These are phyloP conservation scores for Apaloderma vittatum DNA, from an alignment of 2,113 vertebrate genomes.

Conservation along the genomic window DNA sequence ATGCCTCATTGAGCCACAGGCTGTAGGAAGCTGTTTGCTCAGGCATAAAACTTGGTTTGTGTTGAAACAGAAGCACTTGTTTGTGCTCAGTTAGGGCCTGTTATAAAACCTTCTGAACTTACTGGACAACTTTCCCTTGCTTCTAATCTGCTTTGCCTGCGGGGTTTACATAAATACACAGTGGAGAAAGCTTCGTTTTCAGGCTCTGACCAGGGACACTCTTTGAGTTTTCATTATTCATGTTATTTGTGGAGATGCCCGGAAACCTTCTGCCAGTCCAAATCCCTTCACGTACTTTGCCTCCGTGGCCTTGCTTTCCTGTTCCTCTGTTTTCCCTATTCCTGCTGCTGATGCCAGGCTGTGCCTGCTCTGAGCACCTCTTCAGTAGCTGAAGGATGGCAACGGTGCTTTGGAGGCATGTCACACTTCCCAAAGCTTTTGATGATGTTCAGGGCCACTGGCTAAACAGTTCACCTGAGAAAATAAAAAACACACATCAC, in stretches of 20 bases:
- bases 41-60: not conserved
- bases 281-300: not conserved
- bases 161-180: not conserved
- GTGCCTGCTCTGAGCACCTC: not conserved
- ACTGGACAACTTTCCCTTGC: not conserved
- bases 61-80: not conserved
- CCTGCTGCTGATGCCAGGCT: not conserved
- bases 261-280: not conserved
- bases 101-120: not conserved
- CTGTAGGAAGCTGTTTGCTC: constrained; percentile 13
- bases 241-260: not conserved
- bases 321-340: not conserved
- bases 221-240: not conserved
- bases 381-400: not conserved
- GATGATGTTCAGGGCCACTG: not conserved
- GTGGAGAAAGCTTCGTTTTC: not conserved
- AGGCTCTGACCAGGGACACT: not conserved
- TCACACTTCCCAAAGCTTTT: not conserved
- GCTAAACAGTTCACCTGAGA: not conserved
- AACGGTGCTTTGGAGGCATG: not conserved
- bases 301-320: not conserved
- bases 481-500: not conserved
- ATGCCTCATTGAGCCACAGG: not conserved
- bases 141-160: not conserved
- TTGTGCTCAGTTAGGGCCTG: not conserved